Base-by-base conservation (phyloP, 2,888 invertebrate genomes). In the Ormyrus nitidulus region DNA sequence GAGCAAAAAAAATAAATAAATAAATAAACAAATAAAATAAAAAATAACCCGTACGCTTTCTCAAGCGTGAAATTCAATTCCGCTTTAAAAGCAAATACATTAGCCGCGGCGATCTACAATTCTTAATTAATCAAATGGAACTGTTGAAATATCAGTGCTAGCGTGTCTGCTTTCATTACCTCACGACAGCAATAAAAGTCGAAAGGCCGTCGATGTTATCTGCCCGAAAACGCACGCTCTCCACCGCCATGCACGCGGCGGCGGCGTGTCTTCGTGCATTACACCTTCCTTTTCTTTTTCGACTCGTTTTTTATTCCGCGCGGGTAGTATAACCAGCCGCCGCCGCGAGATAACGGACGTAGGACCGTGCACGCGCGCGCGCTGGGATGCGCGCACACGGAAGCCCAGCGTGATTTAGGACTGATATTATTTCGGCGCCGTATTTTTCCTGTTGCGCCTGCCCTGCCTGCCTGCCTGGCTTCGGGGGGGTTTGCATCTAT, bases 361-460 rank as follows among this genome's bases (percentile, higher is more conserved):
- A 79, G 62, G 79, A 73, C 74, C 77, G 75, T 73, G 71, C 74
- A 64, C 78, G 78, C 46, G 73, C n/a, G 51, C 19, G 13, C 51
- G 51, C 19, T 49, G 48, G n/a, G 19, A 19, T 19, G 19, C 19
- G 19, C 48, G 58, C 9, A 54, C 56, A 61, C 49, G 61, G 64
- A 64, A 64, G 62, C 76, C 54, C 70, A n/a, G n/a, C 79, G 82
- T 80, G 80, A 82, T 82, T 82, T 82, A 82, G 80, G 71, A 64
- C 79, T 72, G 68, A 76, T 76, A 65, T 69, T 77, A 79, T 81
- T 72, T 81, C 74, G 74, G 69, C 59, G 11, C 59, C 73, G 70
- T 73, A 64, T 76, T 81, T 77, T 79, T 75, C 79, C 72, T 68
- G 78, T 79, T 70, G 80, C 76, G 49, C 51, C 19, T 19, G 56